These are phyloP conservation scores for Daphoenositta chrysoptera DNA, from an alignment of 2,113 vertebrate species.

Conservation along the genomic window DNA sequence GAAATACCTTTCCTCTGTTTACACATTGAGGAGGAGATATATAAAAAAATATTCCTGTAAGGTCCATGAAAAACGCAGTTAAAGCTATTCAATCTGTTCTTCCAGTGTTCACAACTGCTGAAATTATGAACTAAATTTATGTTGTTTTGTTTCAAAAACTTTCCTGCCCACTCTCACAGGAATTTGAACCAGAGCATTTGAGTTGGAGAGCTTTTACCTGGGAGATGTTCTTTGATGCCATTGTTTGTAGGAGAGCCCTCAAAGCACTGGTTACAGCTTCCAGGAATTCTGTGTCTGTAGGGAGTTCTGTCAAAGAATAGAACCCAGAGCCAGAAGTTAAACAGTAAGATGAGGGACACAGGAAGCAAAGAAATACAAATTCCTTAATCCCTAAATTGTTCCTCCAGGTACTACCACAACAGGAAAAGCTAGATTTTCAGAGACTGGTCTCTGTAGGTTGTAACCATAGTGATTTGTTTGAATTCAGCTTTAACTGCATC, in stretches of 20 bases:
- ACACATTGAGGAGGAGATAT: neutral
- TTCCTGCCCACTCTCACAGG: neutral
- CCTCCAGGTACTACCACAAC: neutral
- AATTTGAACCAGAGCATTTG: neutral
- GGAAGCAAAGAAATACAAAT: conserved; percentile 1
- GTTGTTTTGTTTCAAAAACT: neutral
- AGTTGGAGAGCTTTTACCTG: conserved; percentile 79
- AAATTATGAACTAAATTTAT: neutral
- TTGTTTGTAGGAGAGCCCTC: conserved; percentile 89
- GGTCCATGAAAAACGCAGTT: neutral
- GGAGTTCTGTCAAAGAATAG: conserved; percentile 77
- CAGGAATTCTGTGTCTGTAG: conserved; percentile 87
- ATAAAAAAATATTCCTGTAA: neutral
- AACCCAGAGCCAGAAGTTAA: conserved; percentile 40
- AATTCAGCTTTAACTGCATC: neutral
- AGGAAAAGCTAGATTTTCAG: conserved; percentile 21
- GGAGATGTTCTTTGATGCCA: conserved; percentile 90
- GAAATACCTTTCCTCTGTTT: neutral
- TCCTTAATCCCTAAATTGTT: neutral
- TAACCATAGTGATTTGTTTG: neutral
- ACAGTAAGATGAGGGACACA: neutral
- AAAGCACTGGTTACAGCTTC: conserved; percentile 92
- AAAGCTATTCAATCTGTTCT: neutral
- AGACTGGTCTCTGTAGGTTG: neutral
- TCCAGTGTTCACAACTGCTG: neutral